Conservation (phyloP, 1,140 invertebrate species). For the Diprion similis region DNA sequence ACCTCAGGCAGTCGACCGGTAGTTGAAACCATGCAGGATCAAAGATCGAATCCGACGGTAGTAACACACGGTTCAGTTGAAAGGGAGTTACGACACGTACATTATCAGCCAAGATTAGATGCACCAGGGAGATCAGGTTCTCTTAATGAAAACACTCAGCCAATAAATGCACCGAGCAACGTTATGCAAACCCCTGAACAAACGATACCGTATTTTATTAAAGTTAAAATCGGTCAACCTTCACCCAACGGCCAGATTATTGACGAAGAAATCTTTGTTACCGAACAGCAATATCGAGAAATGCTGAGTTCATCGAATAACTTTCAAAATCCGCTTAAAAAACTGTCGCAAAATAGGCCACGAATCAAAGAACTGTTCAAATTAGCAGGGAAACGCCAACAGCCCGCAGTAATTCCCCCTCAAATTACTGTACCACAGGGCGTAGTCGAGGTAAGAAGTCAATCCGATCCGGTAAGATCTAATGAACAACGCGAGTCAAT, state of each 20-base stretch:
- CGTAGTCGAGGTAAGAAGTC: slow-evolving; percentile 3
- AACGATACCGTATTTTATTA: not conserved
- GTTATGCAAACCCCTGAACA: not conserved
- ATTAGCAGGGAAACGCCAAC: not conserved
- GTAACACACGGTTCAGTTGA: not conserved
- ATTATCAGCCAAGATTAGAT: not conserved
- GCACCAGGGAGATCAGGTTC: not conserved
- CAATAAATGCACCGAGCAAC: not conserved
- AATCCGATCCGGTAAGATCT: not conserved
- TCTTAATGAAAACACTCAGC: not conserved
- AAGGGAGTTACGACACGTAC: not conserved
- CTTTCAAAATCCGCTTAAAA: not conserved
- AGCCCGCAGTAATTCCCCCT: slow-evolving; percentile 13
- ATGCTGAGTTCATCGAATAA: not conserved
- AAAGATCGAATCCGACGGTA: not conserved
- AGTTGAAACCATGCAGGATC: not conserved
- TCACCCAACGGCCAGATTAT: not conserved
- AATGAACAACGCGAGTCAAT: not conserved
- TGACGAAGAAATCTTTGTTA: not conserved
- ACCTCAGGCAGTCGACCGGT: not conserved
- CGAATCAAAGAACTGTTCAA: not conserved
- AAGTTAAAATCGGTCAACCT: not conserved
- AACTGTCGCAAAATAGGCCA: not conserved
- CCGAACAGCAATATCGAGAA: not conserved
- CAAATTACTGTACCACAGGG: slow-evolving; percentile 17